Evolutionary conservation across 2,888 invertebrate species (phyloP).

Genomic region (Melangyna quadrimaculata): DNA sequence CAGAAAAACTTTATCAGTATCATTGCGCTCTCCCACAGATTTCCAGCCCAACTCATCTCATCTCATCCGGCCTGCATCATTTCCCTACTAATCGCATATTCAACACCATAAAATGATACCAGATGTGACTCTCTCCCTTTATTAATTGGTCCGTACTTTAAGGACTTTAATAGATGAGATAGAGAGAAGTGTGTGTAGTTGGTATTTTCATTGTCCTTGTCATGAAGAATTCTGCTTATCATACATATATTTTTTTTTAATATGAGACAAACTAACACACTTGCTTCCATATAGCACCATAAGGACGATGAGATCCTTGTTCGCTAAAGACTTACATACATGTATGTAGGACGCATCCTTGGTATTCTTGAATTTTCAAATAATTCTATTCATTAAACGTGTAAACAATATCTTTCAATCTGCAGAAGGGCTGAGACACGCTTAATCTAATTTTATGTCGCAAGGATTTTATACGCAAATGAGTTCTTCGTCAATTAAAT

Average conservation of each 20-base stretch:
- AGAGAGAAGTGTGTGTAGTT: not conserved
- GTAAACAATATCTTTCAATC: constrained; percentile 70
- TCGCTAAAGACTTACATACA: not conserved
- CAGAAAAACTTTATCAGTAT: constrained; percentile 54
- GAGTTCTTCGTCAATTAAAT: constrained; percentile 68
- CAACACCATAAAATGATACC: constrained; percentile 60
- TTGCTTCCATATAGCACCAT: constrained; percentile 12
- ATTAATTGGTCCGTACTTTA: constrained; percentile 52
- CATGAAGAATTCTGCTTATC: constrained; percentile 18
- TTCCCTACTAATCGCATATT: constrained; percentile 64
- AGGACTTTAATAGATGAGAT: constrained; percentile 39
- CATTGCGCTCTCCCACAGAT: not conserved
- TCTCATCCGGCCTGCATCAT: constrained; percentile 21
- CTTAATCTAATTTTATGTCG: constrained; percentile 36
- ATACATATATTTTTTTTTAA: constrained; percentile 20
- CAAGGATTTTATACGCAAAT: constrained; percentile 39
- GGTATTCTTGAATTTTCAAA: constrained; percentile 39
- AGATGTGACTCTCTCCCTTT: constrained; percentile 59
- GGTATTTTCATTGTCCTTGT: constrained; percentile 39
- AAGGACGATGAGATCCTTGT: constrained; percentile 18
- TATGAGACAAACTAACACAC: constrained; percentile 40
- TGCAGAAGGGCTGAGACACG: constrained; percentile 19
- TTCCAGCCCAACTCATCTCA: not conserved
- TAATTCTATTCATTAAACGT: constrained; percentile 72
- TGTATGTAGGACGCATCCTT: constrained; percentile 26